phyloP scores from a whole-genome alignment of 2,113 vertebrate genomes.

The Penelope pileata region DNA sequence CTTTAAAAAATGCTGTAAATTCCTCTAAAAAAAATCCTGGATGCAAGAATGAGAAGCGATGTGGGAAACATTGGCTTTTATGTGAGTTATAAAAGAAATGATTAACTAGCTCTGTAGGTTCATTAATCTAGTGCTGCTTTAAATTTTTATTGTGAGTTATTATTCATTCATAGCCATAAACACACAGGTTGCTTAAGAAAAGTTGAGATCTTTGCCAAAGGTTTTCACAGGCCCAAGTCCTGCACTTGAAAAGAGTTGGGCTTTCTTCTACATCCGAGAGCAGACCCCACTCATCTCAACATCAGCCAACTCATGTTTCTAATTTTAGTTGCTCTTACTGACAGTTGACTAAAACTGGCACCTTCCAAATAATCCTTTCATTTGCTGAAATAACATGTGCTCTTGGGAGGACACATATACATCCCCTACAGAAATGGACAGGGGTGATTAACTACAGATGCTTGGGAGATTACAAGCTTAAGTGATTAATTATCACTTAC shows the following conservation, averaged over 20 bases:
- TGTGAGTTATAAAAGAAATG: slow-evolving; percentile 21
- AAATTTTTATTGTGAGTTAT: not conserved
- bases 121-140: slow-evolving; percentile 9
- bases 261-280: not conserved
- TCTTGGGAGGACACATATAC: not conserved
- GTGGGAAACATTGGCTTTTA: not conserved
- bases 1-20: not conserved
- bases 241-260: not conserved
- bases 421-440: not conserved
- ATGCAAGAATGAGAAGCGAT: not conserved
- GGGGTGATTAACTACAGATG: not conserved
- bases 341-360: not conserved
- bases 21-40: not conserved
- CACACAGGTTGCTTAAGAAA: not conserved
- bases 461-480: not conserved
- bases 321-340: slow-evolving; percentile 24
- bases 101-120: not conserved
- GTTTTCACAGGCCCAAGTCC: not conserved
- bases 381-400: not conserved
- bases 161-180: slow-evolving; percentile 36
- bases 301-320: slow-evolving; percentile 3
- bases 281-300: not conserved
- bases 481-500: not conserved
- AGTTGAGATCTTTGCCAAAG: not conserved
- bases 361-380: not conserved